Evolutionary conservation across 2,113 vertebrate genomes (phyloP), one percentile per base, ranked within the genome.

Genomic region (Salvelinus sp.): DNA sequence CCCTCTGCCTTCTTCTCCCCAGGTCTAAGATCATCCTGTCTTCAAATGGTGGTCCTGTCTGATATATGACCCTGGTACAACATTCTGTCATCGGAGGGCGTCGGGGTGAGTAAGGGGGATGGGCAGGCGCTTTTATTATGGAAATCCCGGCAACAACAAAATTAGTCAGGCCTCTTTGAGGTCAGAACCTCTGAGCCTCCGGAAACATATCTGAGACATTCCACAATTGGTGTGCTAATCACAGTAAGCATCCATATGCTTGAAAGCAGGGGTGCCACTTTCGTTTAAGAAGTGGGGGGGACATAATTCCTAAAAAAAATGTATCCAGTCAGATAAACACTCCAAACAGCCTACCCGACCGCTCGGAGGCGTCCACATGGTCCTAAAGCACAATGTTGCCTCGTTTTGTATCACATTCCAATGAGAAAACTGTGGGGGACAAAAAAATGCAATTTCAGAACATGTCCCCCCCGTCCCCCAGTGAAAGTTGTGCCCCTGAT

Each of bases 11-110:
- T 18, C 65, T 16, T 20, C n/a, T 38, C 72, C 33, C 13, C 60
- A 25, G 10, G 58, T 25, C 44, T 64, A 23, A 60, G 33, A 13
- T 64, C 30, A 44, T 58, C 48, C 48, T 72, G 69, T 38, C 22
- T 73, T 63, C 25, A 12, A 25, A 66, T 14, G 27, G 23, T 30
- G 64, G 23, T 25, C 68, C 54, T 4, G 70, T 70, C 6, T 82
- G 77, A 81, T 73, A 44, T 76, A 80, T 72, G 74, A 84, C 75
- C 75, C 64, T 47, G 62, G 28, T 54, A 44, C 66, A 73, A 68
- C 44, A 76, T 30, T 50, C 27, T 65, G 72, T 78, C 67, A 73
- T 74, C 47, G 50, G 76, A 58, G 72, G 67, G 70, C 18, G 54
- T 50, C 1, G 6, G 9, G 13, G 4, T 10, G 22, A 33, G 71